Evolutionary conservation across 2,797 vertebrate species (phyloP), one percentile per base, ranked within the genome.

Genomic region (Sardinella longiceps): DNA sequence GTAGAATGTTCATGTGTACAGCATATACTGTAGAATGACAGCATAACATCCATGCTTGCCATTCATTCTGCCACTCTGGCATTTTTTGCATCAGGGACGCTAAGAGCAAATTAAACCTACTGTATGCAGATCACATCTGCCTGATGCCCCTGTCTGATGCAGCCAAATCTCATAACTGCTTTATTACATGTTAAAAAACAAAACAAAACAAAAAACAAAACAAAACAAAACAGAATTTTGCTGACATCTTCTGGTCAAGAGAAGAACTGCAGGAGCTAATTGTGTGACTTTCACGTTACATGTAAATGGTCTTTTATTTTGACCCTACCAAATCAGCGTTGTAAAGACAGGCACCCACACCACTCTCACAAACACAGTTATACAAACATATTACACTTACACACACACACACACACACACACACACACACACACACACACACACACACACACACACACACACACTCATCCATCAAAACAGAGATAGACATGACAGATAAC

Each of bases 211-310:
- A n/a, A 43, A 23, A 37, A 70, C 30, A 20, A 9, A 11, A 1
- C 37, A 43, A 23, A 37, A 70, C 30, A 20, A 9, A 11, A 1
- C 37, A 70, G 37, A 77, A 20, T 77, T 33, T 18, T 37, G 43
- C 70, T 77, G 70, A 77, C 70, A 77, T 43, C 70, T 77, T 39
- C 70, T 43, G 70, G 70, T 39, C 33, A 77, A 39, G 15, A 11
- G 37, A 77, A 23, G 37, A 77, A 77, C 33, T 43, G 15, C 70
- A 20, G 39, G 15, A 15, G 18, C 33, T 70, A 30, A 20, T 3
- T 20, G n/a, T 15, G 3, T 25, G n/a, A n/a, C n/a, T n/a, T n/a
- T n/a, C n/a, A n/a, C n/a, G n/a, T n/a, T n/a, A n/a, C n/a, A n/a
- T n/a, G n/a, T n/a, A n/a, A n/a, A n/a, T n/a, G n/a, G n/a, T n/a